These are phyloP conservation scores for Nudaria mundana DNA, from an alignment of 2,888 invertebrate genomes.

Conservation along the genomic window DNA sequence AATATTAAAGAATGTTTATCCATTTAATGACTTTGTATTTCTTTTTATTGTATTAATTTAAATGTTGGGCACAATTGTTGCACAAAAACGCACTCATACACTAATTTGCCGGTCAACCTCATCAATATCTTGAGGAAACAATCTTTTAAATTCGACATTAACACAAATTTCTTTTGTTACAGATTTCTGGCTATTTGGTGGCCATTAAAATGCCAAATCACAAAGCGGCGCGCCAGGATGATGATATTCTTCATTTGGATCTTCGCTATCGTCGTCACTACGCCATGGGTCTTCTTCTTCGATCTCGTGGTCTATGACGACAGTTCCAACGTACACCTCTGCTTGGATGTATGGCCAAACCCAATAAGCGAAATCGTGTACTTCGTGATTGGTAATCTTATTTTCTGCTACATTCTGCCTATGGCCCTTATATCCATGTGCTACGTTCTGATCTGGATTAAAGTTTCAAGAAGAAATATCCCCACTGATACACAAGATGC, in stretches of 20 bases:
- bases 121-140: neutral
- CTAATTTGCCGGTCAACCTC: no score
- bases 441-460: constrained; percentile 95
- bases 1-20: no score
- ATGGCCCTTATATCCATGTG: constrained; percentile 95
- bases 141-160: neutral
- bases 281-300: constrained; percentile 96
- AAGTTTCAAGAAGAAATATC: constrained; percentile 93
- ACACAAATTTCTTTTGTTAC: constrained; percentile 68
- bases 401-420: constrained; percentile 94
- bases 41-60: no score
- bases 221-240: constrained; percentile 91
- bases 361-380: constrained; percentile 90
- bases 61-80: no score
- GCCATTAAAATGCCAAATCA: constrained; percentile 95
- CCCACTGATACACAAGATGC: constrained; percentile 95
- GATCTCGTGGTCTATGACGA: constrained; percentile 88
- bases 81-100: no score
- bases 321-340: constrained; percentile 87
- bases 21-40: no score
- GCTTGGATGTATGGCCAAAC: constrained; percentile 93
- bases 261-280: constrained; percentile 90
- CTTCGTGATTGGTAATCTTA: constrained; percentile 93
- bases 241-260: constrained; percentile 96
- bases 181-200: constrained; percentile 98